These are phyloP conservation scores for Montipora foliosa DNA, from an alignment of 64 coral and sea anemone genomes.

Conservation along the genomic window DNA sequence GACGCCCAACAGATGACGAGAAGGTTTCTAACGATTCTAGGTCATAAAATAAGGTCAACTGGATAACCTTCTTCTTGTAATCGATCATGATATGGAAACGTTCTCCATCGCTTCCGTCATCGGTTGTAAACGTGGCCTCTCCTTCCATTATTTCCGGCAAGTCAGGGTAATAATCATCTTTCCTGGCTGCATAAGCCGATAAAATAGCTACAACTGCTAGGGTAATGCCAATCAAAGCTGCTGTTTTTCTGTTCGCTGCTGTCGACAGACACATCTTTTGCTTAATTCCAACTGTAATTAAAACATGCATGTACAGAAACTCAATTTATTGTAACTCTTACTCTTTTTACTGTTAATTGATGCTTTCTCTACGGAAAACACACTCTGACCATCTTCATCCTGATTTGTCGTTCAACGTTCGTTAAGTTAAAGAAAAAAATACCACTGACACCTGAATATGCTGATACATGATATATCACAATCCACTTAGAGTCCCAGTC, in stretches of 20 bases:
- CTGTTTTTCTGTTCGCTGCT: not conserved
- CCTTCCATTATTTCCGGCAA: slow-evolving; percentile 69
- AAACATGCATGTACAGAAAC: no score
- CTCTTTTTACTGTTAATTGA: no score
- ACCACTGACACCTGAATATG: no score
- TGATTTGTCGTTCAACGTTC: no score
- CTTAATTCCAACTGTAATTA: slow-evolving; percentile 3
- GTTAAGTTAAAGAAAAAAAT: no score
- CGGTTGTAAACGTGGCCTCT: slow-evolving; percentile 34
- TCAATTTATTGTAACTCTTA: no score
- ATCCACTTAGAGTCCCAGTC: no score
- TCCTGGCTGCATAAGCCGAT: not conserved
- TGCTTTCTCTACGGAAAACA: no score
- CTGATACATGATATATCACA: no score
- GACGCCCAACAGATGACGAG: slow-evolving; percentile 1
- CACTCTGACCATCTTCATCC: no score
- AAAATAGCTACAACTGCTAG: slow-evolving; percentile 20
- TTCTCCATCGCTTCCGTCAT: slow-evolving; percentile 38
- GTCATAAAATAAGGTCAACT: slow-evolving; percentile 34
- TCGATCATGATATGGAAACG: slow-evolving; percentile 44
- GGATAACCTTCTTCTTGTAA: slow-evolving; percentile 47
- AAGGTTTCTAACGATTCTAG: not conserved
- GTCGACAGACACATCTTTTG: not conserved
- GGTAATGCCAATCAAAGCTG: slow-evolving; percentile 16
- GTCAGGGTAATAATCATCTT: slow-evolving; percentile 38